Conservation (phyloP, 2,888 invertebrate species). For the Monochamus alternatus region DNA sequence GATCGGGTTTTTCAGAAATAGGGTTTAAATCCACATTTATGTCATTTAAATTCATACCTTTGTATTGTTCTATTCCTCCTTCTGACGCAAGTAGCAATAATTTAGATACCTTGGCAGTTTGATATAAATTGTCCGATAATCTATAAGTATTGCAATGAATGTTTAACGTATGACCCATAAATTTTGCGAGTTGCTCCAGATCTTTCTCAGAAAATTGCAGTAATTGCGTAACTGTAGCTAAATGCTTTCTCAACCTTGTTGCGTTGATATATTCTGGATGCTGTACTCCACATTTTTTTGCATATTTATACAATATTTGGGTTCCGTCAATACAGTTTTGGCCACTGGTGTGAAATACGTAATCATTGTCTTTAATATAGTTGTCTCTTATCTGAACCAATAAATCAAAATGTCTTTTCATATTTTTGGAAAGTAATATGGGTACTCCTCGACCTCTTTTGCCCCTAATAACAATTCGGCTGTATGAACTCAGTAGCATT, state of each 20-base stretch:
- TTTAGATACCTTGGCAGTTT: constrained; percentile 49
- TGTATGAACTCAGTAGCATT: constrained; percentile 44
- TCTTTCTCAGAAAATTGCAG: constrained; percentile 45
- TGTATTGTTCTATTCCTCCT: constrained; percentile 40
- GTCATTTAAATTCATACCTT: constrained; percentile 45
- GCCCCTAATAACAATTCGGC: constrained; percentile 47
- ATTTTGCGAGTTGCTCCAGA: constrained; percentile 46
- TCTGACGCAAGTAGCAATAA: constrained; percentile 41
- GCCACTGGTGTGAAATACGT: constrained; percentile 45
- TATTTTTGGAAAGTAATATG: constrained; percentile 45
- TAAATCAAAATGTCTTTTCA: constrained; percentile 48
- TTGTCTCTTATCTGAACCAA: constrained; percentile 41
- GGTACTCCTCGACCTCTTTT: constrained; percentile 49
- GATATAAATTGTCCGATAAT: constrained; percentile 46
- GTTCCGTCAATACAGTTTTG: constrained; percentile 48
- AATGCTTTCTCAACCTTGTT: constrained; percentile 48
- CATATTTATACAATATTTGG: constrained; percentile 49
- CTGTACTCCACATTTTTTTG: constrained; percentile 40
- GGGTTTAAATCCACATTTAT: constrained; percentile 69
- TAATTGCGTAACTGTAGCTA: constrained; percentile 45
- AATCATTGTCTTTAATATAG: constrained; percentile 35
- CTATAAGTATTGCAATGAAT: constrained; percentile 45
- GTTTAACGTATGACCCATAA: constrained; percentile 50
- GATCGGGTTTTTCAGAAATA: constrained; percentile 93
- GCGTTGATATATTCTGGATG: constrained; percentile 39